A percentile compares a stretch with the other conserved stretches of the same genome.
Evolutionary conservation across 2,888 invertebrate genomes (phyloP).

Genomic region (Himalopsyche anomala): DNA sequence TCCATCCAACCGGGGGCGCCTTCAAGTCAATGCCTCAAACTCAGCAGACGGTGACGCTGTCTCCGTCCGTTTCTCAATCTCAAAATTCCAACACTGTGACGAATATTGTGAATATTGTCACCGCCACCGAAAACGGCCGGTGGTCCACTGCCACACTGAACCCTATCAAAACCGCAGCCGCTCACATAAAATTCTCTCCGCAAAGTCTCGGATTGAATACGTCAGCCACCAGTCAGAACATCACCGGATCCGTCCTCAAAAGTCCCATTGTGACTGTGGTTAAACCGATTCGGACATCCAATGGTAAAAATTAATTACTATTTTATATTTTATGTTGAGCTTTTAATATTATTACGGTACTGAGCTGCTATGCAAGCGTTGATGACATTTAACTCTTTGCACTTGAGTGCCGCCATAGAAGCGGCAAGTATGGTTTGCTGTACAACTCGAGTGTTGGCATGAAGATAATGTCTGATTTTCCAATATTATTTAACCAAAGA

Average conservation of each 20-base stretch:
- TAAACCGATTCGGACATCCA: slow-evolving; percentile 70
- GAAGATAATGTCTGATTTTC: no score
- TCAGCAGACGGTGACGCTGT: slow-evolving; percentile 60
- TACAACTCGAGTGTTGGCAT: no score
- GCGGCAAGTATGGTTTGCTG: no score
- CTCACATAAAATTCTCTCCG: slow-evolving; percentile 62
- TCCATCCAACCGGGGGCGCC: slow-evolving; percentile 95
- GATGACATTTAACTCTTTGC: no score
- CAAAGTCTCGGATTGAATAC: slow-evolving; percentile 54
- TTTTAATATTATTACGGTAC: no score
- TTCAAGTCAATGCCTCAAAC: slow-evolving; percentile 89
- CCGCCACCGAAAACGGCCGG: slow-evolving; percentile 62
- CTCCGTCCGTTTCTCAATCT: slow-evolving; percentile 58
- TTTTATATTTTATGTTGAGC: no score
- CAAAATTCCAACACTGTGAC: slow-evolving; percentile 54
- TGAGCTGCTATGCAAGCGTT: no score
- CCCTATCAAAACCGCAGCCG: slow-evolving; percentile 53
- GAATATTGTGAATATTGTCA: slow-evolving; percentile 63
- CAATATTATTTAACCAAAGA: no score
- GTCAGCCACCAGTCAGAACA: slow-evolving; percentile 49
- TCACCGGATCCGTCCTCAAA: slow-evolving; percentile 69
- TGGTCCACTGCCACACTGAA: slow-evolving; percentile 62
- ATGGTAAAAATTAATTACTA: slow-evolving; percentile 69
- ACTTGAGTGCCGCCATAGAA: no score
- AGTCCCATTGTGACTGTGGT: slow-evolving; percentile 72